A percentile compares a stretch with the other conserved stretches of the same genome.
Evolutionary conservation across 2,888 invertebrate species (phyloP).

Genomic region (Drosophila nigritarsus): DNA sequence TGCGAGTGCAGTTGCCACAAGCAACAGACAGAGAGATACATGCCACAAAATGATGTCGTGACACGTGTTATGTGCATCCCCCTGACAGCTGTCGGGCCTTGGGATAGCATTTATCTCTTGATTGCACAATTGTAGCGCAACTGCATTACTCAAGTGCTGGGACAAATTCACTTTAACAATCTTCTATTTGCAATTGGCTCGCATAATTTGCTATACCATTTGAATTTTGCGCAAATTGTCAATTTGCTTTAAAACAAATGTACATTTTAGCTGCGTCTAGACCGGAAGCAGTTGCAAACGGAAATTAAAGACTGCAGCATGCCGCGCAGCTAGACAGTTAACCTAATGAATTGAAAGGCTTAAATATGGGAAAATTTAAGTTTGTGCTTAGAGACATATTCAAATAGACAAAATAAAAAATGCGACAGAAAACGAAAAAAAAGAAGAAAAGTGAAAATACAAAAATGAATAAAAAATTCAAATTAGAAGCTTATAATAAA

Average conservation of each 20-base stretch:
- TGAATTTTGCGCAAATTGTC: slow-evolving; percentile 7
- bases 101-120: slow-evolving; percentile 39
- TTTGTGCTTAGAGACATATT: not conserved
- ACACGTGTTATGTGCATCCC: slow-evolving; percentile 36
- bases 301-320: slow-evolving; percentile 44
- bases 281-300: slow-evolving; percentile 46
- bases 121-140: slow-evolving; percentile 49
- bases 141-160: slow-evolving; percentile 22
- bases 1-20: slow-evolving; percentile 50
- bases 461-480: not conserved
- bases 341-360: not conserved
- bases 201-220: slow-evolving; percentile 12
- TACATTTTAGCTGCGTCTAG: slow-evolving; percentile 38
- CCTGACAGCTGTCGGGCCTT: slow-evolving; percentile 28
- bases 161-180: slow-evolving; percentile 14
- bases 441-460: not conserved
- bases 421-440: too few species aligned
- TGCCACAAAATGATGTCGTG: slow-evolving; percentile 14
- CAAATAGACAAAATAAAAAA: not conserved
- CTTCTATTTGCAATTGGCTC: not conserved
- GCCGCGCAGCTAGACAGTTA: not conserved
- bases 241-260: slow-evolving; percentile 28
- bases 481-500: not conserved
- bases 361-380: not conserved
- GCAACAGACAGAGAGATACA: slow-evolving; percentile 30